Evolutionary conservation across 2,113 vertebrate species (phyloP), one percentile per base, ranked within the genome.

Genomic region (Xenus cinereus): DNA sequence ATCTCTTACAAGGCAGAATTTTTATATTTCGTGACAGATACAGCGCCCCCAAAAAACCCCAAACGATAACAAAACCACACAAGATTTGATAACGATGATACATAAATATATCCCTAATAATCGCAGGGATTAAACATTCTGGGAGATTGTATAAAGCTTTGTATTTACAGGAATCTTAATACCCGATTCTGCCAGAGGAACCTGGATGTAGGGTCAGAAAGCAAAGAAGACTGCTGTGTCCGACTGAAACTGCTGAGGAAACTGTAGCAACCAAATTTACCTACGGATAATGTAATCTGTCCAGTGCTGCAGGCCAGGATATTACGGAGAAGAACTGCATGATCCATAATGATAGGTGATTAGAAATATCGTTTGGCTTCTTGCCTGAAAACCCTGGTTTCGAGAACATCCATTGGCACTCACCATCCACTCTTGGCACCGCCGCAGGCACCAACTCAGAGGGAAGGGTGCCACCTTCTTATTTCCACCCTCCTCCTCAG

Each of bases 401-500:
- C 9, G 2, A 66, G 74, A 84, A 32, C 26, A 57, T 75, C 80
- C n/a, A 0, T 8, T 73, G 89, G 46, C 57, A 46, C n/a, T 56
- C 74, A n/a, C n/a, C 6, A 9, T 72, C 62, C 2, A 0, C 48
- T 30, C 23, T 28, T 0, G 2, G 32, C 45, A 45, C 37, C 1
- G 2, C 14, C 0, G 1, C 0, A 0, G 15, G 48, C 69, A 68
- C n/a, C 0, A 0, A 9, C 46, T 75, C 51, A 21, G 46, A 75
- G 56, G 43, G 60, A 67, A 73, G 59, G 22, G 9, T 76, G n/a
- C 28, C 54, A n/a, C 33, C 54, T 93, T 67, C 68, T 82, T 66
- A 57, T 33, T 78, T 43, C 35, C 57, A 59, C 45, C 14, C 21
- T 60, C 27, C 39, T 87, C 45, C 64, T 74, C 10, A 2, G 20